Evolutionary conservation across 2,888 invertebrate species (phyloP), one percentile per base, ranked within the genome.

Genomic region (Drosophila dives): DNA sequence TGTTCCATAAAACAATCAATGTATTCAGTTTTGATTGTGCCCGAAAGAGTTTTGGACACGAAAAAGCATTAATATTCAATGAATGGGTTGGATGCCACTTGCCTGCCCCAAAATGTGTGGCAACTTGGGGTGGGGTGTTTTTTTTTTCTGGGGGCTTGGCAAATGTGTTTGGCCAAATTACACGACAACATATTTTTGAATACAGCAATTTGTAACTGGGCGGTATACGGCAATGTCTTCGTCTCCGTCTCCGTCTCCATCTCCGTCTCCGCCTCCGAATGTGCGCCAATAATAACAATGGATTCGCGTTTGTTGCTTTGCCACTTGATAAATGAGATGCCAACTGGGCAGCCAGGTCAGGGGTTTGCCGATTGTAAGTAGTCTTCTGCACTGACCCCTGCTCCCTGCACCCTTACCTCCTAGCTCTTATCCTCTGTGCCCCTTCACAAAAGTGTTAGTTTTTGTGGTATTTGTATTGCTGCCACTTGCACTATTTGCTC

Each of bases 241-340:
- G 15, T 15, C 56, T 33, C 20, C 49, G 5, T 20, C 51, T 2
- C 15, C 15, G 0, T 42, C 11, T 42, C 12, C 11, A 1, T 12
- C 49, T 10, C 26, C 26, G 2, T 20, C 20, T 6, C 15, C 7
- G 15, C 20, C 20, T 42, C 8, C 29, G 50, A 40, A 48, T 53
- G 36, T 33, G 58, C 48, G 20, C 63, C 87, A 87, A 85, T 87
- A 87, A 84, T 77, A 87, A 80, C 72, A 85, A 87, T 85, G 85
- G 82, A 74, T 70, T 77, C 82, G 83, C 72, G 67, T 72, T 73
- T 81, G 85, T 81, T 81, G 81, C 79, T 58, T 77, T 68, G 77
- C 80, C 80, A 77, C 77, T 84, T 84, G 88, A 84, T 84, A 84
- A 87, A 84, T 87, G 88, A 81, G 79, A 67, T 62, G 83, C 55